phyloP scores from a whole-genome alignment of 2,888 invertebrate species.

The Cosmia trapezina region DNA sequence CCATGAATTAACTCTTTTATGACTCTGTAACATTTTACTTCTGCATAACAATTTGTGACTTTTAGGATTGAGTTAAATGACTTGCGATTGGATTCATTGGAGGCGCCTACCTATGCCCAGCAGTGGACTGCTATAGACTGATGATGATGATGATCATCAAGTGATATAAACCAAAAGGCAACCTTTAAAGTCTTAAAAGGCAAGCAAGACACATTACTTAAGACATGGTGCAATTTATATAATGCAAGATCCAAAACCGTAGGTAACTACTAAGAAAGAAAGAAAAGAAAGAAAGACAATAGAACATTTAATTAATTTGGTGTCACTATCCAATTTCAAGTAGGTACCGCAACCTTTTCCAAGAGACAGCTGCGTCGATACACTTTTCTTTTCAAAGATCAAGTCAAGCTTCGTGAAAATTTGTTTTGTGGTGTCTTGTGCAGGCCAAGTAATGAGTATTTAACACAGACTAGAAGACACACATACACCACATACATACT shows the following conservation, averaged over 20 bases:
- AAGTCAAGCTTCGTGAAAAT: too few species aligned
- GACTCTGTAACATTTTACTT: not conserved
- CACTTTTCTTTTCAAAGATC: too few species aligned
- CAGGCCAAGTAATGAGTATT: not conserved
- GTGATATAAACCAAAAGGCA: too few species aligned
- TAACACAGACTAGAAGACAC: not conserved
- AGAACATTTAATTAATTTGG: too few species aligned
- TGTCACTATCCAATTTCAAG: too few species aligned
- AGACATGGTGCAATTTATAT: not conserved
- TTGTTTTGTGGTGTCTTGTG: too few species aligned
- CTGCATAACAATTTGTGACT: not conserved
- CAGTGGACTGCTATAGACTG: not conserved
- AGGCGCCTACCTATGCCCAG: not conserved
- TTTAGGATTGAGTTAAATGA: not conserved
- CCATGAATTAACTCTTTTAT: constrained; percentile 39
- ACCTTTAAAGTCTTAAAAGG: too few species aligned
- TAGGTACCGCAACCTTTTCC: too few species aligned
- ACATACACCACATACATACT: not conserved
- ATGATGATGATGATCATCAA: not conserved
- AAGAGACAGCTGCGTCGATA: too few species aligned
- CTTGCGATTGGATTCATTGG: not conserved
- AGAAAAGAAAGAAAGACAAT: not conserved
- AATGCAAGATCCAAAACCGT: not conserved
- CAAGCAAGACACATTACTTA: not conserved
- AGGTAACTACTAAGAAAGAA: not conserved